A percentile compares a stretch with the other conserved stretches of the same genome.
These are phyloP conservation scores for Lates calcarifer DNA, from an alignment of 2,113 vertebrate species.

Conservation along the genomic window DNA sequence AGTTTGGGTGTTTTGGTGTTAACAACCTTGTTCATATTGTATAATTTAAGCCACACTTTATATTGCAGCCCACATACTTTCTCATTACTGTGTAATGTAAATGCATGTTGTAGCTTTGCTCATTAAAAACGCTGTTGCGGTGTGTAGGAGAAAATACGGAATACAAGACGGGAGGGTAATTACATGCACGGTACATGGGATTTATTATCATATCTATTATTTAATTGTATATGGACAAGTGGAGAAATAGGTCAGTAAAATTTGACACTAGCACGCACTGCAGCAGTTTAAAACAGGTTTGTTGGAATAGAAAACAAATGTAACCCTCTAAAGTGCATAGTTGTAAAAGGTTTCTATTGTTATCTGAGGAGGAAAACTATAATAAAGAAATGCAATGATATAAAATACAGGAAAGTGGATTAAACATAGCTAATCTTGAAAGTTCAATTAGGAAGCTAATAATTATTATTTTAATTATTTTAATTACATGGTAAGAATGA, in stretches of 20 bases:
- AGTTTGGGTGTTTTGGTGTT: neutral
- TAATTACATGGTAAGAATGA: neutral
- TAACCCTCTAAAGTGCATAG: neutral
- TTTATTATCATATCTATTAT: neutral
- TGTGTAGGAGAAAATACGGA: neutral
- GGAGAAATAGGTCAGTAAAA: neutral
- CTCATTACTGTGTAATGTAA: conserved; percentile 14
- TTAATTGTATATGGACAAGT: neutral
- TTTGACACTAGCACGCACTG: neutral
- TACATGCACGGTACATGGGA: neutral
- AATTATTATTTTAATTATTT: neutral
- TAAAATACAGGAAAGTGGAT: neutral
- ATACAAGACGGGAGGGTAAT: conserved; percentile 3
- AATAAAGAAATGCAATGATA: neutral
- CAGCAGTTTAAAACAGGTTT: neutral
- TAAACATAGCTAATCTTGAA: neutral
- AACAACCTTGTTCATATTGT: neutral
- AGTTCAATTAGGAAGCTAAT: neutral
- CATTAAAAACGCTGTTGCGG: neutral
- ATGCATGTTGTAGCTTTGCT: conserved; percentile 3
- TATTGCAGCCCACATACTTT: conserved; percentile 5
- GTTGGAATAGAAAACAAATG: neutral
- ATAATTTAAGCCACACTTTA: conserved; percentile 18
- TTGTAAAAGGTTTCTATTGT: neutral
- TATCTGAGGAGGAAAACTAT: neutral